These are phyloP conservation scores for Etheostoma nigrum DNA, from an alignment of 2,797 vertebrate species.

Conservation along the genomic window DNA sequence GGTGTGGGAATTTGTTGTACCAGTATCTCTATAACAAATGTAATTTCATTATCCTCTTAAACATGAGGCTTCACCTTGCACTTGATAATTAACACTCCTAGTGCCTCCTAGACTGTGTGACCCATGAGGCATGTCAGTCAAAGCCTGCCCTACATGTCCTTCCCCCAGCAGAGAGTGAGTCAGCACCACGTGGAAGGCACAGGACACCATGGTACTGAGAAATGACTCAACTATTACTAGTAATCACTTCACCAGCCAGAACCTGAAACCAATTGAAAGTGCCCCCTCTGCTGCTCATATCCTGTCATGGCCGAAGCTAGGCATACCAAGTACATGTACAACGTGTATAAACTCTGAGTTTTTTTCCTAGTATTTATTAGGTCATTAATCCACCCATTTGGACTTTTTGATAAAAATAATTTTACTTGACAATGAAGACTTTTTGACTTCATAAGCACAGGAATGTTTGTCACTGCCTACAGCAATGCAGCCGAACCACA, in stretches of 20 bases:
- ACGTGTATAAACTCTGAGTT: not conserved
- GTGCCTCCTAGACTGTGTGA: slow-evolving; percentile 41
- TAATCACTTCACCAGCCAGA: slow-evolving; percentile 32
- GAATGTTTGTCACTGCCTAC: not conserved
- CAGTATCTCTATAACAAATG: not conserved
- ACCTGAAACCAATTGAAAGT: not conserved
- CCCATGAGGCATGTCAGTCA: slow-evolving; percentile 52
- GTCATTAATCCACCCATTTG: not conserved
- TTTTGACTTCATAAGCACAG: not conserved
- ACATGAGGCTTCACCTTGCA: slow-evolving; percentile 11
- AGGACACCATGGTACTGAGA: slow-evolving; percentile 64
- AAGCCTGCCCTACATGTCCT: slow-evolving; percentile 54
- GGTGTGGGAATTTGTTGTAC: not conserved
- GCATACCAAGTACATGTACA: no score
- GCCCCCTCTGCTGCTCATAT: slow-evolving; percentile 65
- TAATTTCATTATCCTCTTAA: not conserved
- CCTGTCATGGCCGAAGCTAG: not conserved
- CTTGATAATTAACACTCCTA: not conserved
- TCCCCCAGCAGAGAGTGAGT: slow-evolving; percentile 60
- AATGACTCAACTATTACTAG: slow-evolving; percentile 62
- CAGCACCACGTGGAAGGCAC: slow-evolving; percentile 74
- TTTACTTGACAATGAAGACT: not conserved
- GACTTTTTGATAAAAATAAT: not conserved
- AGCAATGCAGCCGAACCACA: not conserved
- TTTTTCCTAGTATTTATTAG: not conserved